Percentiles rank a stretch among this genome's conserved stretches.
Evolutionary conservation across 2,888 invertebrate genomes (phyloP).

Genomic region (Chrysina gloriosa): DNA sequence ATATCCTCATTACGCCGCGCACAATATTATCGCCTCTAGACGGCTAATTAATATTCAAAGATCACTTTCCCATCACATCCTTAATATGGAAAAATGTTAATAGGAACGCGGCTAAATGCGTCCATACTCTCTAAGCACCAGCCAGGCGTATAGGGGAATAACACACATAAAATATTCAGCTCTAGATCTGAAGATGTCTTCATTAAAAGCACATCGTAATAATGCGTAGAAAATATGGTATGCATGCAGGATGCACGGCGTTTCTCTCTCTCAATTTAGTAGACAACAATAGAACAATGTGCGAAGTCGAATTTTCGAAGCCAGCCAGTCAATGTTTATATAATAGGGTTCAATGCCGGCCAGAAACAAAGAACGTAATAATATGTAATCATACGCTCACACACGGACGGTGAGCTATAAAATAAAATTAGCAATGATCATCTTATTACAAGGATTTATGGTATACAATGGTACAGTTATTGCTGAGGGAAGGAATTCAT

Average conservation of each 20-base stretch:
- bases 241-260: slow-evolving; percentile 25
- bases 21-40: not conserved
- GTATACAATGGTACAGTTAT: not conserved
- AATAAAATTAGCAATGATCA: slow-evolving; percentile 12
- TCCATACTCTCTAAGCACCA: not conserved
- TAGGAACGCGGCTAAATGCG: not conserved
- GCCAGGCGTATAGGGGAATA: not conserved
- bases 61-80: slow-evolving; percentile 10
- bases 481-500: not conserved
- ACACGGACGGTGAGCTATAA: not conserved
- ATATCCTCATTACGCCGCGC: not conserved
- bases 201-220: slow-evolving; percentile 18
- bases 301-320: slow-evolving; percentile 15
- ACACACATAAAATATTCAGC: not conserved
- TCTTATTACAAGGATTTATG: slow-evolving; percentile 4
- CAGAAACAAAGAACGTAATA: slow-evolving; percentile 15
- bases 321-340: slow-evolving; percentile 4
- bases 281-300: slow-evolving; percentile 28
- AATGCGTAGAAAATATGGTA: slow-evolving; percentile 7
- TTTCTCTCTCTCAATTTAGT: slow-evolving; percentile 17
- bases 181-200: slow-evolving; percentile 11
- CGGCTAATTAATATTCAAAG: not conserved
- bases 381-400: slow-evolving; percentile 1
- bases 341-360: slow-evolving; percentile 12
- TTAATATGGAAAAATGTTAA: not conserved